Evolutionary conservation across 1,140 invertebrate species (phyloP), one percentile per base, ranked within the genome.

Genomic region (Odontomachus brunneus): DNA sequence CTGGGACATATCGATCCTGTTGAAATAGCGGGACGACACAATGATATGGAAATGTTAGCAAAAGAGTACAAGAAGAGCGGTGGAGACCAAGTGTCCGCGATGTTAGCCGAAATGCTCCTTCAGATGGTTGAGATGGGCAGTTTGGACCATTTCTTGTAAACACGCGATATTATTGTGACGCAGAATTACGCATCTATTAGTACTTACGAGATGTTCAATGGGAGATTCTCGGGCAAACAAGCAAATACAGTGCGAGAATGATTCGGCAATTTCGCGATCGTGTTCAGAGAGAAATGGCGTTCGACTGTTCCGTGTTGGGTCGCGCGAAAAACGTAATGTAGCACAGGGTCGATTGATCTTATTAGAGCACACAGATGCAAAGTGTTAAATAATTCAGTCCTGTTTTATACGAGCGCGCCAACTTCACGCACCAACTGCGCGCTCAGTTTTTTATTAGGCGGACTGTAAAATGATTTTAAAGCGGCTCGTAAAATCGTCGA

Each of bases 71-170:
- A 22, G 0, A 0, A 78, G 5, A 3, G 5, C 2, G 91, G 91
- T 4, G 90, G 87, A 7, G 88, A 92, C 4, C 33, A 60, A 38
- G 14, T 91, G 29, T 72, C 83, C 0, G 60, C 87, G 24, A 26
- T 83, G 3, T 63, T 92, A n/a, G 88, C 80, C n/a, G 84, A 92
- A 1, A 88, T 90, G 82, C 33, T 93, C 17, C 7, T 92, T 1
- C 76, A 88, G 7, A 55, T 92, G 33, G 71, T 73, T 0, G 88
- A 91, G 0, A 26, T 73, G 2, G 91, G 90, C 0, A 85, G 88
- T 24, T 69, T 91, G n/a, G 78, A 88, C 74, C 60, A 88, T n/a
- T 4, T 86, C 11, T 17, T 72, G 1, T 76, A 60, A 22, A 0
- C 0, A 15, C 26, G 14, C 3, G 29, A 15, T 29, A 26, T 24